Evolutionary conservation across 1,140 invertebrate species (phyloP).

Genomic region (Plectrocnemia conspersa): DNA sequence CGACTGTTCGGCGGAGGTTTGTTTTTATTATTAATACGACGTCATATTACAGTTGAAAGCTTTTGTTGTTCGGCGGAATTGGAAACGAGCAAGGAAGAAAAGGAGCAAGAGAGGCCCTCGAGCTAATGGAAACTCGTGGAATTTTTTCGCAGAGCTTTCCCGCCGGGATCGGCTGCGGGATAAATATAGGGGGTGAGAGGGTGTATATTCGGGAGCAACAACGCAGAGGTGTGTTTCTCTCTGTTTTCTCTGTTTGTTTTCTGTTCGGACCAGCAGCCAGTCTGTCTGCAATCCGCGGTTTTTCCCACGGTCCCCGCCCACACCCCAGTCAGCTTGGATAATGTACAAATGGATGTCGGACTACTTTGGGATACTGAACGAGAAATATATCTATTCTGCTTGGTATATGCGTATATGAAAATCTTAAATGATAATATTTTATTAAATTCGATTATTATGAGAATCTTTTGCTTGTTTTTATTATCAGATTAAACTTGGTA

Average conservation of each 20-base stretch:
- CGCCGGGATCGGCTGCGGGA: no score
- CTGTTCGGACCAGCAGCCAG: conserved; percentile 16
- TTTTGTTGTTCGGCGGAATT: neutral
- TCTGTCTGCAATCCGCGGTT: conserved; percentile 24
- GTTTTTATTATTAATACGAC: no score
- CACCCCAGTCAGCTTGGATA: neutral
- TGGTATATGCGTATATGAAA: neutral
- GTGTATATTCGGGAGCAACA: neutral
- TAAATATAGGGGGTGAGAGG: neutral
- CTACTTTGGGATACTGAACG: neutral
- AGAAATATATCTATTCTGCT: conserved; percentile 12
- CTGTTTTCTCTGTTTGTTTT: conserved; percentile 30
- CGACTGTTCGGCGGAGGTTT: no score
- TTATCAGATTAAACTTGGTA: no score
- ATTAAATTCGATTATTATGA: no score
- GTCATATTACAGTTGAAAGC: no score
- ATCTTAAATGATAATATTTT: no score
- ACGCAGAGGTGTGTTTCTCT: conserved; percentile 5
- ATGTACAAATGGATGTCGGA: conserved; percentile 21
- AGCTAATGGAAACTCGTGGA: conserved; percentile 31
- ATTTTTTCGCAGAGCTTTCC: conserved; percentile 24
- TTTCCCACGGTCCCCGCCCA: conserved; percentile 21
- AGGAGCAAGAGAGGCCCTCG: conserved; percentile 2
- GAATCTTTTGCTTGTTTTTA: no score
- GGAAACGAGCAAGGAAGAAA: neutral